Base-by-base conservation (phyloP, 2,888 invertebrate species). In the Phyto melanocephala region DNA sequence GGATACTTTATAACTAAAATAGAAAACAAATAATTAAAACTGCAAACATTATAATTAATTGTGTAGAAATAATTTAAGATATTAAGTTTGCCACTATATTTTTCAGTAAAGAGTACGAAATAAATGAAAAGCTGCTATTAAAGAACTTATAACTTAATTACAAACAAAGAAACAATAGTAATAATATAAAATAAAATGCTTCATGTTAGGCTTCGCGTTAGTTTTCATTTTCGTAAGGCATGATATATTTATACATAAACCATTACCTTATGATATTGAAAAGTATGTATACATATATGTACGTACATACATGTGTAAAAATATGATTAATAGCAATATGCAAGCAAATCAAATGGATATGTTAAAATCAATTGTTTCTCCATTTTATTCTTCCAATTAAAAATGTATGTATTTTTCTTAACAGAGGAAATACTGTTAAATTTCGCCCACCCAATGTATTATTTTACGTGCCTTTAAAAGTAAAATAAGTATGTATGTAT, bases 1-100 rank as follows among this genome's bases (percentile, higher is more conserved):
- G 75, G 65, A 56, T 75, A 75, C 56, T 75, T 47, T 56, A 56
- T 56, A 75, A 56, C 56, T 75, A 75, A 65, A 63, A 52, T 67
- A n/a, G 37, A 56, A 74, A 54, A 35, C 54, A 74, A 45, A 62
- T 28, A 28, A 72, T 62, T 40, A 33, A 67, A 67, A 54, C 13
- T 3, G 3, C 33, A 28, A 20, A 70, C 45, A 35, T 20, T 45
- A 58, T 20, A 56, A 62, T 24, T 42, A 10, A 24, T 24, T n/a
- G 42, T 8, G 37, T 35, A 45, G n/a, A 22, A 45, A 42, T 50
- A 70, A 56, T 65, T 33, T 13, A 65, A 70, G 45, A 50, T 50
- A 33, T n/a, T 33, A 24, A 13, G 24, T 40, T 62, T 10, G 60
- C 24, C 40, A 58, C 40, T 42, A 24, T 62, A 3, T 20, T 35